Conservation (phyloP, 2,797 vertebrate species). For the Austrolebias charrua region DNA sequence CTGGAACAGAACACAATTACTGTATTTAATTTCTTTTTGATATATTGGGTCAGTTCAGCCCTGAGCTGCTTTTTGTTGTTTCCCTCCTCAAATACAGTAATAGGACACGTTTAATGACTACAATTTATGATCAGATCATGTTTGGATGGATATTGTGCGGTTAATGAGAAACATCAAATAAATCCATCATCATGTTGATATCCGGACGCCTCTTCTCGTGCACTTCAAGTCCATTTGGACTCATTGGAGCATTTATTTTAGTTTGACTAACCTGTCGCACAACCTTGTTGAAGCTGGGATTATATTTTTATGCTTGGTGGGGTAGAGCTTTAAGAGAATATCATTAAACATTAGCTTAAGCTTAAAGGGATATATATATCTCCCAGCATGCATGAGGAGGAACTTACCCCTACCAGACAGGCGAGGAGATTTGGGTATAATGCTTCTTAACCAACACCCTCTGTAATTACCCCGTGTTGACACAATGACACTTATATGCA, state of each 20-base stretch:
- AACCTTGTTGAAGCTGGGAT: slow-evolving; percentile 20
- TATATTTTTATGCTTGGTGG: slow-evolving; percentile 15
- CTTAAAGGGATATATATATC: slow-evolving; percentile 46
- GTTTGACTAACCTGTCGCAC: slow-evolving; percentile 14
- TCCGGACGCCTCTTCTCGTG: slow-evolving; percentile 26
- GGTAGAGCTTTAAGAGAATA: slow-evolving; percentile 25
- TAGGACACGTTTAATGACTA: neutral
- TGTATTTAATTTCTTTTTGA: neutral
- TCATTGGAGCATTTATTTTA: slow-evolving; percentile 39
- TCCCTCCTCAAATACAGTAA: slow-evolving; percentile 2
- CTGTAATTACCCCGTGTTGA: slow-evolving; percentile 42
- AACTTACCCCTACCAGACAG: slow-evolving; percentile 8
- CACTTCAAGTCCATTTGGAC: slow-evolving; percentile 9
- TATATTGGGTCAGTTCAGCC: neutral
- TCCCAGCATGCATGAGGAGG: slow-evolving; percentile 15
- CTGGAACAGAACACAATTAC: neutral
- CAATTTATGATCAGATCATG: neutral
- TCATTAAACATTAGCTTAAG: slow-evolving; percentile 25
- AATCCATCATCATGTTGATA: slow-evolving; percentile 59
- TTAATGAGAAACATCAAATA: slow-evolving; percentile 34
- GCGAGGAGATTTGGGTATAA: slow-evolving; percentile 31
- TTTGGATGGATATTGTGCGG: neutral
- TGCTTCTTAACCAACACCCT: slow-evolving; percentile 35
- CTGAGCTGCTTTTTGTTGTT: neutral
- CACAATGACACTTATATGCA: slow-evolving; percentile 38